These are phyloP conservation scores for Accipiter virgatus DNA, from an alignment of 2,113 vertebrate species.

Conservation along the genomic window DNA sequence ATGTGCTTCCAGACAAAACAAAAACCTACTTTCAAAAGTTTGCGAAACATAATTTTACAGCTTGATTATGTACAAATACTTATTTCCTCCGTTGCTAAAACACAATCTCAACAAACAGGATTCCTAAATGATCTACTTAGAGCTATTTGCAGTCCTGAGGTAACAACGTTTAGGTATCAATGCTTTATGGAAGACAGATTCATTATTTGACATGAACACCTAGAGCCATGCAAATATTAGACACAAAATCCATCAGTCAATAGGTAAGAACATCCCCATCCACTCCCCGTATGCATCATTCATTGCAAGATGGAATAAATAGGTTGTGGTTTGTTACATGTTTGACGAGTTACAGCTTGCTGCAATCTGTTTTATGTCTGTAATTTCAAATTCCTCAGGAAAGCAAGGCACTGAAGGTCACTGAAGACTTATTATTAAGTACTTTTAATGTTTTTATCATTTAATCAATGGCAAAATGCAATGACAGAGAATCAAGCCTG, in stretches of 20 bases:
- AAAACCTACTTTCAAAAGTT: not conserved
- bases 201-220: not conserved
- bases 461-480: not conserved
- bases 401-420: not conserved
- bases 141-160: not conserved
- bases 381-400: not conserved
- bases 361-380: not conserved
- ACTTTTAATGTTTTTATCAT: not conserved
- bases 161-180: not conserved
- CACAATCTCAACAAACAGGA: not conserved
- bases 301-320: not conserved
- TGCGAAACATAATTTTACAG: not conserved
- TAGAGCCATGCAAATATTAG: fast-evolving
- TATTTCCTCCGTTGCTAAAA: not conserved
- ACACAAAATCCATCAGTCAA: not conserved
- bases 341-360: not conserved
- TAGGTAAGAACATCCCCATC: not conserved
- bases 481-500: not conserved
- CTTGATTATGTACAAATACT: not conserved
- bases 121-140: not conserved
- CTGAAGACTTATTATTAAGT: not conserved
- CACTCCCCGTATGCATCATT: not conserved
- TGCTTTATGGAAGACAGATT: not conserved
- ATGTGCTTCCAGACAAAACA: not conserved
- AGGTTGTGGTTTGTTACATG: not conserved